phyloP scores from a whole-genome alignment of 64 coral and sea anemone species.

The Orbicella faveolata region DNA sequence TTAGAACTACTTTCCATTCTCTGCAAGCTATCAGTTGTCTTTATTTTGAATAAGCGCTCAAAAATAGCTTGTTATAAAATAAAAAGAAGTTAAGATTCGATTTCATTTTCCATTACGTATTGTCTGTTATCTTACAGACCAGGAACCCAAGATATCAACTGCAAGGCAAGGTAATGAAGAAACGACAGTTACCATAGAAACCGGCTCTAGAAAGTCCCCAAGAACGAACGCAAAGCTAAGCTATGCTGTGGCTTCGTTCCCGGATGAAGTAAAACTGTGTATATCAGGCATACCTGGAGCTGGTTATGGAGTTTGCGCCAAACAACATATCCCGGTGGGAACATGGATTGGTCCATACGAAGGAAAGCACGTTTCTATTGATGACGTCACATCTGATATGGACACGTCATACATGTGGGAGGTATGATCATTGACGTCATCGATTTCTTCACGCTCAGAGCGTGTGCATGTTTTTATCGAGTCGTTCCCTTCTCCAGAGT shows the following conservation, averaged over 20 bases:
- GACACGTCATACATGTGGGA: conserved; percentile 83
- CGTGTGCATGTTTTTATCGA: too few species aligned
- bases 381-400: conserved; percentile 54
- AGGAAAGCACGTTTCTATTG: conserved; percentile 54
- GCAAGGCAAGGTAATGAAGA: neutral
- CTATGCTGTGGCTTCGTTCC: conserved; percentile 71
- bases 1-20: too few species aligned
- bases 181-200: neutral
- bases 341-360: conserved; percentile 91
- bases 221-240: conserved; percentile 9
- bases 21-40: too few species aligned
- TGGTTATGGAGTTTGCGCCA: conserved; percentile 67
- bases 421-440: conserved; percentile 17
- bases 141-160: neutral
- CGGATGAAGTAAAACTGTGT: conserved; percentile 69
- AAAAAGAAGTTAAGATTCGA: too few species aligned
- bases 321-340: conserved; percentile 75
- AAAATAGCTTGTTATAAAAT: too few species aligned
- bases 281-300: conserved; percentile 62
- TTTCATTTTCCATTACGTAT: neutral
- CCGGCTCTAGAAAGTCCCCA: neutral
- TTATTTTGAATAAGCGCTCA: too few species aligned
- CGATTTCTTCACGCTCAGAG: neutral
- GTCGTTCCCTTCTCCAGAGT: too few species aligned
- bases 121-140: neutral